These are phyloP conservation scores for Rhinatrema bivittatum DNA, from an alignment of 2,797 vertebrate genomes.

Conservation along the genomic window DNA sequence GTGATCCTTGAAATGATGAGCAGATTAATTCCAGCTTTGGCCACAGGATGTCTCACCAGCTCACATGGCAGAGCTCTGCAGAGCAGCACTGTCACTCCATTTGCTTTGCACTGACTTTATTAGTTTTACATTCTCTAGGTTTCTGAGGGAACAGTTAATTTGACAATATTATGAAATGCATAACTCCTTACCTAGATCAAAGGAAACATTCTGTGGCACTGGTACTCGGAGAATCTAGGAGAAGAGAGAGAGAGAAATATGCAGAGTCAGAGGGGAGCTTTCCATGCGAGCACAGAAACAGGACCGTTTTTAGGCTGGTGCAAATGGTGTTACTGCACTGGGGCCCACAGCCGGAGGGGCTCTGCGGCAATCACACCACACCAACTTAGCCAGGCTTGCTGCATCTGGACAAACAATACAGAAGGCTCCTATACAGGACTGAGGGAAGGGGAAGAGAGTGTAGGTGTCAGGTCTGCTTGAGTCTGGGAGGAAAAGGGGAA, in stretches of 20 bases:
- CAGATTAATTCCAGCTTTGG: too few species aligned
- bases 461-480: not conserved
- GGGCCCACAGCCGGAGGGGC: too few species aligned
- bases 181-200: constrained; percentile 80
- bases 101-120: too few species aligned
- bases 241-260: not conserved
- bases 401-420: too few species aligned
- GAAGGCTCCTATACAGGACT: not conserved
- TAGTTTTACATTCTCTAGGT: too few species aligned
- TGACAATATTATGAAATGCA: too few species aligned
- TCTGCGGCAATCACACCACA: not conserved
- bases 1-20: too few species aligned
- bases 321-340: not conserved
- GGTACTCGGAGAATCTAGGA: constrained; percentile 67
- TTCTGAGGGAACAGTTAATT: too few species aligned
- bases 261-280: not conserved
- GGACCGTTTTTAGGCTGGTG: not conserved
- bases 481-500: not conserved
- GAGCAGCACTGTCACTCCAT: too few species aligned
- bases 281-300: not conserved
- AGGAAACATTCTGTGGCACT: constrained; percentile 35
- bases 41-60: too few species aligned
- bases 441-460: not conserved
- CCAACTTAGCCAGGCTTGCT: too few species aligned
- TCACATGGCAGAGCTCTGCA: too few species aligned